Conservation (phyloP, 2,113 vertebrate species). For the Pyrgilauda ruficollis region DNA sequence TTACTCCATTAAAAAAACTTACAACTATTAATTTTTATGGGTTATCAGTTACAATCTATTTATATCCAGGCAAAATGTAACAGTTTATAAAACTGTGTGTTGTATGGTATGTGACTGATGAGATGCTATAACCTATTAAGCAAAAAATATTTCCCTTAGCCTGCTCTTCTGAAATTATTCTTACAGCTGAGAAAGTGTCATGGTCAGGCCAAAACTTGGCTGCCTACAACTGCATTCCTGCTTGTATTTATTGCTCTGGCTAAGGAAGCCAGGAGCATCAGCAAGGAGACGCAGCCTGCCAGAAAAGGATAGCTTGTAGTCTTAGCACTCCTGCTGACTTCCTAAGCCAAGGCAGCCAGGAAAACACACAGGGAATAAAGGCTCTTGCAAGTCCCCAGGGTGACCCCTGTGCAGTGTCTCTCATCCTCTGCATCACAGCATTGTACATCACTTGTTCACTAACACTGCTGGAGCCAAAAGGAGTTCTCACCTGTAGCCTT, state of each 20-base stretch:
- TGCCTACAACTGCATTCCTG: background rate
- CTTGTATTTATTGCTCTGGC: background rate
- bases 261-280: background rate
- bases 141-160: slow-evolving; percentile 16
- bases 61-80: slow-evolving; percentile 13
- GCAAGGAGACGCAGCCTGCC: background rate
- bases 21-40: slow-evolving; percentile 34
- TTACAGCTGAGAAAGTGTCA: background rate
- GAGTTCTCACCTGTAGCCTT: background rate
- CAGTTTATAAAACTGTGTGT: slow-evolving; percentile 12
- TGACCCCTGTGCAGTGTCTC: background rate
- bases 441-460: background rate
- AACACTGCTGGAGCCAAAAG: background rate
- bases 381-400: background rate
- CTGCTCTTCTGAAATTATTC: slow-evolving; percentile 8
- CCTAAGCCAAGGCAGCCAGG: background rate
- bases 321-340: background rate
- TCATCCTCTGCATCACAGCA: background rate
- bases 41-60: slow-evolving; percentile 44
- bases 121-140: background rate
- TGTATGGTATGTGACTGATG: background rate
- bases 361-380: background rate
- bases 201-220: background rate
- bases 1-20: slow-evolving; percentile 29
- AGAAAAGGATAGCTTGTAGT: background rate